Evolutionary conservation across 1,140 invertebrate genomes (phyloP), one percentile per base, ranked within the genome.

Genomic region (Nebria ingens): DNA sequence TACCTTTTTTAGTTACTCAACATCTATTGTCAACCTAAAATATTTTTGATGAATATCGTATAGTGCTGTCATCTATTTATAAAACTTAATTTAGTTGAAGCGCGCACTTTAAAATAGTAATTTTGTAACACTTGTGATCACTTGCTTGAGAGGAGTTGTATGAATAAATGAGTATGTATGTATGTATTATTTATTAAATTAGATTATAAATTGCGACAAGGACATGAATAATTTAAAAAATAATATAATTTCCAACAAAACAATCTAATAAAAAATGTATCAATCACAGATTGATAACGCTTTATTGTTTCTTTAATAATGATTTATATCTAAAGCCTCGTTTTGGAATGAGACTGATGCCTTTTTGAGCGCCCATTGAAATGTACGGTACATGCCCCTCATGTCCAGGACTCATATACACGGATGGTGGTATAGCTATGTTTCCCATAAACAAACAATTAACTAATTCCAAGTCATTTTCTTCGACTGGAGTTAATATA

Each of bases 341-440:
- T 45, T 45, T 45, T 17, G 40, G 40, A 17, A 45, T 45, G 3
- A 11, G 6, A 45, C 40, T 45, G 9, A 17, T 6, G 6, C 40
- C 40, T 45, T 45, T 9, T 17, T 4, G 15, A 20, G 61, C 56
- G 12, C 66, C 65, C 23, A 56, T 21, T 17, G 57, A 62, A 12
- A 68, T 58, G 50, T 65, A 70, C 3, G 68, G 67, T 17, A 67
- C 57, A 13, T 55, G 42, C 9, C 63, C 64, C 11, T 50, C 21
- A 12, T 64, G 58, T 29, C 56, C 55, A 45, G 61, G 45, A 2
- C 58, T 57, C 64, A 69, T 66, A 38, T 66, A 62, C 17, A 70
- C 34, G n/a, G 66, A 59, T 2, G 64, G 63, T 15, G 68, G 68
- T 51, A 66, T 53, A 40, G 53, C 56, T n/a, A 68, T 59, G 9